Percentiles rank a stretch among this genome's conserved stretches.
These are phyloP conservation scores for Hypomecis atomaria DNA, from an alignment of 2,888 invertebrate species.

Conservation along the genomic window DNA sequence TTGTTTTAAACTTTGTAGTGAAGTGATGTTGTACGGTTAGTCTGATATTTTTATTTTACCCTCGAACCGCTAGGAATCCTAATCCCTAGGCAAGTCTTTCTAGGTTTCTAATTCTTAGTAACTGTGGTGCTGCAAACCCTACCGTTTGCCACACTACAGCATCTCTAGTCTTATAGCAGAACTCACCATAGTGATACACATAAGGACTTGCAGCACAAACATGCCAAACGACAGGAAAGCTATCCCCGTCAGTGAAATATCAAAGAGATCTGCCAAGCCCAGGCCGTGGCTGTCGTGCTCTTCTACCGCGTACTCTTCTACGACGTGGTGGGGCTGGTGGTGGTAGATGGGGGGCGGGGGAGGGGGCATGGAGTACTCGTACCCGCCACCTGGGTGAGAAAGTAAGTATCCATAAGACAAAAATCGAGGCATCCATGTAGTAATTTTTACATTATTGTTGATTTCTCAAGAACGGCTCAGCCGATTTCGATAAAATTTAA, in stretches of 20 bases:
- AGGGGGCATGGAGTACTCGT: slow-evolving; percentile 78
- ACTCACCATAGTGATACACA: slow-evolving; percentile 89
- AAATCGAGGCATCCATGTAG: too few relatives aligned
- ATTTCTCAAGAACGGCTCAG: too few relatives aligned
- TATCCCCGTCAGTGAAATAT: slow-evolving; percentile 91
- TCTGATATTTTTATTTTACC: too few relatives aligned
- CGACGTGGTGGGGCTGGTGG: slow-evolving; percentile 55
- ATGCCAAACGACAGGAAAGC: slow-evolving; percentile 93
- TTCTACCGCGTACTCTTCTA: slow-evolving; percentile 69
- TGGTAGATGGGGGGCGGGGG: slow-evolving; percentile 74
- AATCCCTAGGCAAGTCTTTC: too few relatives aligned
- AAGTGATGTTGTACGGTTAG: too few relatives aligned
- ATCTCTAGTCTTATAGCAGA: neutral
- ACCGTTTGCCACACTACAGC: too few relatives aligned
- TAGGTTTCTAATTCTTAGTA: too few relatives aligned
- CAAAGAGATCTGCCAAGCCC: slow-evolving; percentile 89
- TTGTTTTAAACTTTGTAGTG: too few relatives aligned
- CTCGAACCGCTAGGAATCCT: too few relatives aligned
- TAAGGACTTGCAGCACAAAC: slow-evolving; percentile 91
- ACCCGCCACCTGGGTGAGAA: slow-evolving; percentile 66
- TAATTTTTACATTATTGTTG: too few relatives aligned
- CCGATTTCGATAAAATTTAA: too few relatives aligned
- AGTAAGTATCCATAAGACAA: neutral
- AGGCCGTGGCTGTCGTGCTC: slow-evolving; percentile 85
- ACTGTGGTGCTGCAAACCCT: too few relatives aligned